Base-by-base conservation (phyloP, 1,140 invertebrate genomes). In the Brachionus manjavacas region DNA sequence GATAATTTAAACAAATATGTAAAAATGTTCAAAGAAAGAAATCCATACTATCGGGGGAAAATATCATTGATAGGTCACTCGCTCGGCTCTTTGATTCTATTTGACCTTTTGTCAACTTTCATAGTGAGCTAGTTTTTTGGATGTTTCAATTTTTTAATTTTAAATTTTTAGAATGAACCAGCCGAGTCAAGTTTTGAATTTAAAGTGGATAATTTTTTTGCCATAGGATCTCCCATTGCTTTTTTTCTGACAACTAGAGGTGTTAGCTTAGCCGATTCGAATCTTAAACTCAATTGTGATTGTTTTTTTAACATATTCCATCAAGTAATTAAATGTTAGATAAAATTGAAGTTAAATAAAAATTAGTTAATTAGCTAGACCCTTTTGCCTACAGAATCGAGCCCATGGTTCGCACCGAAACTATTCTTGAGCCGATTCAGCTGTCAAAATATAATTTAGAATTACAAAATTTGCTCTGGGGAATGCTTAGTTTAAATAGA, bases 381-480 rank as follows among this genome's bases (percentile, higher is more conserved):
- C 68, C 68, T 41, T 72, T 72, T 72, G 68, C 68, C 4, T 72
- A 72, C 16, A 39, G 68, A 72, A 72, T 72, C n/a, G 68, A 72
- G 20, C 68, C 68, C 7, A 39, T 72, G 68, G 39, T 72, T 16
- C n/a, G 4, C 23, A 43, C 1, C 23, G 39, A n/a, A 41, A 41
- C 12, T 7, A 43, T 72, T 39, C 16, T 20, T 16, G 68, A 72
- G 39, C 68, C 68, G 0, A 39, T 72, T 9, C 68, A 41, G 9
- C 8, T 72, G 9, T 39, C 28, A 16, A 72, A 41, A 72, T 72
- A 41, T 20, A 72, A 41, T 72, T 41, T 41, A 20, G 68, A 72
- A 35, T 41, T 9, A n/a, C 68, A 35, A 16, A 68, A 68, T 68
- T 68, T 39, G 12, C 39, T 72, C 16, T 72, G 68, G 68, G 31